phyloP scores from a whole-genome alignment of 2,113 vertebrate genomes.

The Sinocyclocheilus anshuiensis region DNA sequence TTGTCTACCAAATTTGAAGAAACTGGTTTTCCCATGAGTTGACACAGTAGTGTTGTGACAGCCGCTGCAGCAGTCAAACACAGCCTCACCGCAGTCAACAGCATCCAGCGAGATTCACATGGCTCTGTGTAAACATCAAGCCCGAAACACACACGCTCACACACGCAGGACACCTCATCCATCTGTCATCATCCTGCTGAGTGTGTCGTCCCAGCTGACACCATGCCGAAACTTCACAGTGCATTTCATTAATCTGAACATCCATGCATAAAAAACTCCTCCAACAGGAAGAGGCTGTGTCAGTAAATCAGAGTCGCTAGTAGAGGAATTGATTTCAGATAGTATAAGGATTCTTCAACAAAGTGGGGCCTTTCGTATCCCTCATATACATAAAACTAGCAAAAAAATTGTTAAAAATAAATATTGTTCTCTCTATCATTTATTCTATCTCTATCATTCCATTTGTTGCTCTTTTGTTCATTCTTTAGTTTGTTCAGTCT shows the following conservation, averaged over 20 bases:
- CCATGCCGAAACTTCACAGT: conserved; percentile 33
- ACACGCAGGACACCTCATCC: conserved; percentile 24
- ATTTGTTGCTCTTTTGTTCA: too few relatives aligned
- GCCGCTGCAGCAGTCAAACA: conserved; percentile 22
- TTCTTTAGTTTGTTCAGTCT: background rate
- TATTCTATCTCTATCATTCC: too few relatives aligned
- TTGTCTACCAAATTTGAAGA: background rate
- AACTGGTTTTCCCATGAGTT: background rate
- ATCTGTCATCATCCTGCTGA: conserved; percentile 33
- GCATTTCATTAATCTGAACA: conserved; percentile 35
- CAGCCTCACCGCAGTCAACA: conserved; percentile 5
- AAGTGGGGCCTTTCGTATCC: background rate
- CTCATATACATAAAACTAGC: background rate
- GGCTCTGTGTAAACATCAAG: conserved; percentile 31
- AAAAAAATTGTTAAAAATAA: too few relatives aligned
- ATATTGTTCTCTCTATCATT: too few relatives aligned
- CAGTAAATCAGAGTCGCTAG: background rate
- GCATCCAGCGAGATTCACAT: conserved; percentile 20
- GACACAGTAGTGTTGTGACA: conserved; percentile 23
- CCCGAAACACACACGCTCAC: background rate
- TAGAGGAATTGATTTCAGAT: background rate
- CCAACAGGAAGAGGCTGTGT: conserved; percentile 4
- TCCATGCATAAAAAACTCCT: background rate
- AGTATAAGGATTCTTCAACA: background rate
- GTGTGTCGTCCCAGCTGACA: conserved; percentile 16